A percentile compares a stretch with the other conserved stretches of the same genome.
phyloP scores from a whole-genome alignment of 2,888 invertebrate species.

The Ennomos erosarius region DNA sequence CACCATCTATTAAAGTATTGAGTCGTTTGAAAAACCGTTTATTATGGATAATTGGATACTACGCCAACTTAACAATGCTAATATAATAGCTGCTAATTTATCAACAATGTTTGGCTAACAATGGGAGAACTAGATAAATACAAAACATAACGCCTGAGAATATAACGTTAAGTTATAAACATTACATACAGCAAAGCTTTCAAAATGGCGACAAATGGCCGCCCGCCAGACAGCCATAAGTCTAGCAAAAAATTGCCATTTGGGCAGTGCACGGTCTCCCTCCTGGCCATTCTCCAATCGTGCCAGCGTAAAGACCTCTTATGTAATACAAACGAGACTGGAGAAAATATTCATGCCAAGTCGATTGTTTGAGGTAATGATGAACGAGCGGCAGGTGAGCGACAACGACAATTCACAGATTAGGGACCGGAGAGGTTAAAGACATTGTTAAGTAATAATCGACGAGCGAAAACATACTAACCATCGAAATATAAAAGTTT shows the following conservation, averaged over 20 bases:
- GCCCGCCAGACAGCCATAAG: slow-evolving; percentile 60
- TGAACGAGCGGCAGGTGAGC: slow-evolving; percentile 53
- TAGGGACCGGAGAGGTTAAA: slow-evolving; percentile 23
- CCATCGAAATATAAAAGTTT: slow-evolving; percentile 16
- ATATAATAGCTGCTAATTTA: slow-evolving; percentile 36
- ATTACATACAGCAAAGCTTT: slow-evolving; percentile 37
- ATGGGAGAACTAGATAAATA: slow-evolving; percentile 16
- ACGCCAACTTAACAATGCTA: slow-evolving; percentile 9
- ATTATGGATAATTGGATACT: no score
- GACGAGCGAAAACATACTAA: slow-evolving; percentile 15
- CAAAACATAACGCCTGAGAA: slow-evolving; percentile 17
- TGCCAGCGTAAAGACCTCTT: slow-evolving; percentile 55
- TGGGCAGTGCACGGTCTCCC: slow-evolving; percentile 55
- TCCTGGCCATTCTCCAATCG: slow-evolving; percentile 68
- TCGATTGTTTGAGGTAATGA: slow-evolving; percentile 47
- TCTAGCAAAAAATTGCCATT: slow-evolving; percentile 59
- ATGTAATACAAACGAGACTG: slow-evolving; percentile 44
- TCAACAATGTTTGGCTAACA: slow-evolving; percentile 20
- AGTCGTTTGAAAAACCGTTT: no score
- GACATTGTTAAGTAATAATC: slow-evolving; percentile 18
- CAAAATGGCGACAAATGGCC: slow-evolving; percentile 60
- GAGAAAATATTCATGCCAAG: slow-evolving; percentile 47
- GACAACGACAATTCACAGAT: slow-evolving; percentile 22
- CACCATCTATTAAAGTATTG: no score
- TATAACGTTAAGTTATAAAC: slow-evolving; percentile 29